A percentile compares a stretch with the other conserved stretches of the same genome.
Evolutionary conservation across 2,797 vertebrate species (phyloP).

Genomic region (Peromyscus melanophrys): DNA sequence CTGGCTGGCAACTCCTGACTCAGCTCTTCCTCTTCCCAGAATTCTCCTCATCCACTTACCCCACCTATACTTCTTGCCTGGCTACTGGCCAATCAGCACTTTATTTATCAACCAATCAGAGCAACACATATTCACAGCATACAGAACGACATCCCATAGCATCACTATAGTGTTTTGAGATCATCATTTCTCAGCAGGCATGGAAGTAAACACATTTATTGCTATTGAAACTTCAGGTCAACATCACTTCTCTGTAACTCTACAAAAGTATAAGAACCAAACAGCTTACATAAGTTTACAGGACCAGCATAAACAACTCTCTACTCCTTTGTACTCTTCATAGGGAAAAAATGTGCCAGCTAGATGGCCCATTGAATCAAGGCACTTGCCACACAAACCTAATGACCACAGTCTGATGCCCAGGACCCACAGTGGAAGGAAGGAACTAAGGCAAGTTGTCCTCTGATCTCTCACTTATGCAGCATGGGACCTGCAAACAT

Average conservation of each 20-base stretch:
- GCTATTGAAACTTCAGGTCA: slow-evolving; percentile 51
- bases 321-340: neutral
- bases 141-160: too few relatives aligned
- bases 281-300: neutral
- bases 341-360: neutral
- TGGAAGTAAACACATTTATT: neutral
- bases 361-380: neutral
- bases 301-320: neutral
- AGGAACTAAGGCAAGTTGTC: neutral
- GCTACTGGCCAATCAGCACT: too few relatives aligned
- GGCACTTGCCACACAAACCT: neutral
- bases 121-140: too few relatives aligned
- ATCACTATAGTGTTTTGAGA: too few relatives aligned
- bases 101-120: too few relatives aligned
- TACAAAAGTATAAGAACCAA: slow-evolving; percentile 33
- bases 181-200: too few relatives aligned
- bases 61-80: too few relatives aligned
- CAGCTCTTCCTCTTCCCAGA: too few relatives aligned
- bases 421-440: neutral
- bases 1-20: too few relatives aligned
- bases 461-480: neutral
- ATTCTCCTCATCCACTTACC: too few relatives aligned
- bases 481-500: neutral
- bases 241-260: slow-evolving; percentile 36
- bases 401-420: neutral